These are phyloP conservation scores for Brachystomella parvula DNA, from an alignment of 1,140 invertebrate species.

Conservation along the genomic window DNA sequence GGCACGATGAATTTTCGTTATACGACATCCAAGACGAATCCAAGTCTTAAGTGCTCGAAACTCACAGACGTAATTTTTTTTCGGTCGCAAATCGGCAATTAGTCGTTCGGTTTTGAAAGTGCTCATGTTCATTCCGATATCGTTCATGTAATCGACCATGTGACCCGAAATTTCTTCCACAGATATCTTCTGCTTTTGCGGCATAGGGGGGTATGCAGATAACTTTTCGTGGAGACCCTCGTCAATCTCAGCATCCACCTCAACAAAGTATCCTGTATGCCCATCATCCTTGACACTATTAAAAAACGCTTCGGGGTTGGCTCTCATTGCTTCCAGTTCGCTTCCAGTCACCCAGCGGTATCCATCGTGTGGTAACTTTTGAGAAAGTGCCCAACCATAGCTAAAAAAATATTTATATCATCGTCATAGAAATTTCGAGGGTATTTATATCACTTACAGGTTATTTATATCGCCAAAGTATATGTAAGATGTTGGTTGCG, in stretches of 20 bases:
- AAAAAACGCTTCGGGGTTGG: too few relatives aligned
- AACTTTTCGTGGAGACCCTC: constrained; percentile 31
- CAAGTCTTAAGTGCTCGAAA: neutral
- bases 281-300: too few relatives aligned
- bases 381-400: constrained; percentile 28
- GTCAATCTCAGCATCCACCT: constrained; percentile 39
- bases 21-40: neutral
- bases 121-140: neutral
- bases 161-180: constrained; percentile 2
- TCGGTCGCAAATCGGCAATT: neutral
- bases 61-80: neutral
- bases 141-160: neutral
- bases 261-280: constrained; percentile 37
- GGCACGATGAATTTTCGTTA: neutral
- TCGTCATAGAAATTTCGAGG: too few relatives aligned
- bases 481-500: neutral
- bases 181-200: neutral
- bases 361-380: constrained; percentile 28
- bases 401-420: too few relatives aligned
- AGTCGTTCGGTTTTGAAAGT: constrained; percentile 7
- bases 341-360: too few relatives aligned
- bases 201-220: constrained; percentile 30
- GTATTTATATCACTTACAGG: constrained; percentile 40
- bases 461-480: constrained; percentile 33
- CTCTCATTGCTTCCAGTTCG: too few relatives aligned